phyloP scores from a whole-genome alignment of 2,113 vertebrate genomes.

The Columba livia region DNA sequence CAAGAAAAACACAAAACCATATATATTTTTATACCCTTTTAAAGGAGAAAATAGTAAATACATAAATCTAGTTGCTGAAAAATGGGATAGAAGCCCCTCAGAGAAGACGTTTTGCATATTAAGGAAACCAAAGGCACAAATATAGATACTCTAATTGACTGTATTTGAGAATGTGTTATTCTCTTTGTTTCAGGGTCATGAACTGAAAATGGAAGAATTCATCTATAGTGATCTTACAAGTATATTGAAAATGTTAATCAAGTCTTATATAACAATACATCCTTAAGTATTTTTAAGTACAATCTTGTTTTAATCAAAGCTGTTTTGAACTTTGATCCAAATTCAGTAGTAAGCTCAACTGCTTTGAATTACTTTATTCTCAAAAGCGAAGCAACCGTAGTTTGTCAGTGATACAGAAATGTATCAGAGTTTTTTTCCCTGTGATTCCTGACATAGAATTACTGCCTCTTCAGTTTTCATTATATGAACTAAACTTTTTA shows the following conservation, averaged over 20 bases:
- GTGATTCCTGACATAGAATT: neutral
- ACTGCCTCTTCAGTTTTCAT: neutral
- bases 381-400: neutral
- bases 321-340: neutral
- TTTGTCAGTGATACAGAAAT: neutral
- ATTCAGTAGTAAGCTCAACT: neutral
- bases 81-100: neutral
- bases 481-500: neutral
- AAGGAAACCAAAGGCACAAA: neutral
- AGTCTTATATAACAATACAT: neutral
- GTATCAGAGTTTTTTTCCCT: neutral
- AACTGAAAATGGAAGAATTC: neutral
- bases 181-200: neutral
- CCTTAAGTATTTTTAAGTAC: neutral
- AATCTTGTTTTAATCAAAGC: neutral
- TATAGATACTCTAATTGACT: neutral
- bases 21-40: neutral
- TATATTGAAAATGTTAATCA: neutral
- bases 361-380: neutral
- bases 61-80: neutral
- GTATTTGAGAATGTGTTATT: neutral
- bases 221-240: neutral
- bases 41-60: neutral
- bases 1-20: neutral
- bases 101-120: neutral